A percentile compares a stretch with the other conserved stretches of the same genome.
Evolutionary conservation across 2,888 invertebrate genomes (phyloP).

Genomic region (Hyppa rectilinea): DNA sequence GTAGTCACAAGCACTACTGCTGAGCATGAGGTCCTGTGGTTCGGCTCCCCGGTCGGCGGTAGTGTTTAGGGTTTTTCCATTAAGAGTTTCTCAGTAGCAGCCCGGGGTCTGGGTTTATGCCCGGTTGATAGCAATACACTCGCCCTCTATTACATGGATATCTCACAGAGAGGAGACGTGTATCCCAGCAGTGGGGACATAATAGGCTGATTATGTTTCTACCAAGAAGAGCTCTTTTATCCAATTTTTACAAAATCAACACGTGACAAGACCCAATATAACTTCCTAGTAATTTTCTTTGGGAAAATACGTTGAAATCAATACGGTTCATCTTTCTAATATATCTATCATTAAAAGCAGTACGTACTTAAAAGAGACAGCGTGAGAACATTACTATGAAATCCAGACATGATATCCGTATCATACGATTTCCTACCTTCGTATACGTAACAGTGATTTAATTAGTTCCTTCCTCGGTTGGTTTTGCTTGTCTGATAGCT

Average conservation of each 20-base stretch:
- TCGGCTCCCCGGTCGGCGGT: too few species aligned
- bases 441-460: constrained; percentile 14
- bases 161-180: too few species aligned
- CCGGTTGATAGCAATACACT: too few species aligned
- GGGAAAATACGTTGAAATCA: constrained; percentile 6
- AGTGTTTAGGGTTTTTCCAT: too few species aligned
- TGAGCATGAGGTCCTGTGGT: too few species aligned
- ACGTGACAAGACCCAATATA: background rate
- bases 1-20: too few species aligned
- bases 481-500: background rate
- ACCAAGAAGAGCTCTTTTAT: background rate
- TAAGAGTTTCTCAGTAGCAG: too few species aligned
- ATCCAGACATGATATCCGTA: constrained; percentile 36
- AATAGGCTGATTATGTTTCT: too few species aligned
- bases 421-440: constrained; percentile 38
- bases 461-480: constrained; percentile 35
- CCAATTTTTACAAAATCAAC: background rate
- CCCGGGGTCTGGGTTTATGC: too few species aligned
- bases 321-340: constrained; percentile 16
- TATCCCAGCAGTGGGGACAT: too few species aligned
- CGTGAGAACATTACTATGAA: constrained; percentile 43
- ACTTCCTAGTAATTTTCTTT: constrained; percentile 9
- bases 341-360: background rate
- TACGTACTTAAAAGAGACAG: constrained; percentile 10
- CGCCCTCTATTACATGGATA: too few species aligned